Evolutionary conservation across 1,140 invertebrate genomes (phyloP).

Genomic region (Camponotus floridanus): DNA sequence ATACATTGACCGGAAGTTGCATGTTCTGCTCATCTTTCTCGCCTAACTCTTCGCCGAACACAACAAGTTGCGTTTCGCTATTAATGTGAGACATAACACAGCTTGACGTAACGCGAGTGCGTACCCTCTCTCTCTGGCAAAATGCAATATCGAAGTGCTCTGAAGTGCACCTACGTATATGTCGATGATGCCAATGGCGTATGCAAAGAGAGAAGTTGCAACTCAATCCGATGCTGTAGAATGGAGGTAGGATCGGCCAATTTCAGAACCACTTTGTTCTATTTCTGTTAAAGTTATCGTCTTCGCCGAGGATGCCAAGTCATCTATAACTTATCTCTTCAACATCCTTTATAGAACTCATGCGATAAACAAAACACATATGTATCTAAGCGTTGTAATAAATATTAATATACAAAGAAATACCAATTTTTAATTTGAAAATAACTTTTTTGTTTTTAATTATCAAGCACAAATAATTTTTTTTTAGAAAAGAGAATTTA

Average conservation of each 20-base stretch:
- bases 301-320: too few relatives aligned
- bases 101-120: constrained; percentile 30
- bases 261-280: constrained; percentile 53
- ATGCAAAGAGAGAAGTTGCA: constrained; percentile 31
- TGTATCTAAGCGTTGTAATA: too few relatives aligned
- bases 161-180: neutral
- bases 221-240: constrained; percentile 6
- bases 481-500: too few relatives aligned
- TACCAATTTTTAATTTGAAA: too few relatives aligned
- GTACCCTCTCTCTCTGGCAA: constrained; percentile 15
- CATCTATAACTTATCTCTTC: too few relatives aligned
- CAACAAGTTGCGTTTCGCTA: constrained; percentile 37
- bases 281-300: neutral
- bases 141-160: constrained; percentile 51
- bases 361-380: too few relatives aligned
- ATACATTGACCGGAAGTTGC: constrained; percentile 6
- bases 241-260: constrained; percentile 50
- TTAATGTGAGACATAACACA: constrained; percentile 60
- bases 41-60: neutral
- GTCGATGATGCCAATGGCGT: constrained; percentile 39
- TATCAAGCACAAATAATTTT: too few relatives aligned
- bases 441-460: too few relatives aligned
- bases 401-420: too few relatives aligned
- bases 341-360: too few relatives aligned
- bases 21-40: constrained; percentile 30